Conservation (phyloP, 2,888 invertebrate genomes). For the Oscheius onirici region DNA sequence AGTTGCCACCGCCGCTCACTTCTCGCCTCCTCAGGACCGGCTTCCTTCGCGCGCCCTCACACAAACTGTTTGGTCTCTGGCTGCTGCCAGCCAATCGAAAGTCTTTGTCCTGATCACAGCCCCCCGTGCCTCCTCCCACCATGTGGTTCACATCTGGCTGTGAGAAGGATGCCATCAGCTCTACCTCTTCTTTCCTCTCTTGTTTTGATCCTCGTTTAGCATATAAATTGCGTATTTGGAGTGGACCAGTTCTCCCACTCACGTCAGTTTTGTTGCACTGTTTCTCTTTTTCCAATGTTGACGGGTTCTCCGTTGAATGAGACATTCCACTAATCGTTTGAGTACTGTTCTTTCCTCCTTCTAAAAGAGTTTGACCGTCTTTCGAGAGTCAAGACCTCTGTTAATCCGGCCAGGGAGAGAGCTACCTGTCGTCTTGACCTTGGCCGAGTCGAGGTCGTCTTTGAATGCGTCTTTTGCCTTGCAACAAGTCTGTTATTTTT, state of each 20-base stretch:
- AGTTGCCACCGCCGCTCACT: background rate
- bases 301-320: background rate
- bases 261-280: background rate
- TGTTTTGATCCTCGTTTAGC: background rate
- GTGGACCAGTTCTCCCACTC: background rate
- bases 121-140: background rate
- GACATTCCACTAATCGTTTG: background rate
- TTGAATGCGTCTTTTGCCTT: background rate
- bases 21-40: slow-evolving; percentile 21
- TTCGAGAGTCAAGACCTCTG: background rate
- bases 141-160: slow-evolving; percentile 2
- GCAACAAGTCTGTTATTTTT: background rate
- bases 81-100: slow-evolving; percentile 14
- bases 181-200: background rate
- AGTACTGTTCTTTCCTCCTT: background rate
- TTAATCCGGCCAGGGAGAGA: slow-evolving; percentile 1
- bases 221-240: background rate
- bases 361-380: no score
- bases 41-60: background rate
- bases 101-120: slow-evolving; percentile 24
- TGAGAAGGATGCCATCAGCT: background rate
- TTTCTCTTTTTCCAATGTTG: background rate
- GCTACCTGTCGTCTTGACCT: slow-evolving; percentile 31
- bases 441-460: slow-evolving; percentile 13
- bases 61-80: slow-evolving; percentile 16